Conservation (phyloP, 2,113 vertebrate species). For the Cochlearius cochlearius region DNA sequence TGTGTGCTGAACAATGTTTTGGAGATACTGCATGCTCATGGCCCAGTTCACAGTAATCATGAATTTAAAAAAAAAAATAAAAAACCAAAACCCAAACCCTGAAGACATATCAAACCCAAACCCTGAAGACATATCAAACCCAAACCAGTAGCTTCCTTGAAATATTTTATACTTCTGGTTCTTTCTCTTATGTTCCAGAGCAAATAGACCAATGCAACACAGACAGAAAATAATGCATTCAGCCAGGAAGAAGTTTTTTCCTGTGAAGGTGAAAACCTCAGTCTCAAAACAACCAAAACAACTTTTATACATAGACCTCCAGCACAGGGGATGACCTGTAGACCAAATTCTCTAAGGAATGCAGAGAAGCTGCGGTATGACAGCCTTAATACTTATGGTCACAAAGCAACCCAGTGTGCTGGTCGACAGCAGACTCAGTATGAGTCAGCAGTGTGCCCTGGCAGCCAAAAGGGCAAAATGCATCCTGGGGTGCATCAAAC, state of each 20-base stretch:
- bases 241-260: neutral
- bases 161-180: neutral
- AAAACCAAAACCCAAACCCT: neutral
- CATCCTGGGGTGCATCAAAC: neutral
- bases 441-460: neutral
- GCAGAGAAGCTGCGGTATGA: neutral
- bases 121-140: neutral
- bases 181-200: neutral
- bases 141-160: neutral
- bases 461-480: neutral
- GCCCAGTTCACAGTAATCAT: accelerated
- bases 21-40: neutral
- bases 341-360: neutral
- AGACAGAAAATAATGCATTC: neutral
- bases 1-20: neutral
- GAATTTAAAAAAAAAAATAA: neutral
- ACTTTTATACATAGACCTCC: neutral
- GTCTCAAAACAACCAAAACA: neutral
- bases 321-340: neutral
- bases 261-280: neutral
- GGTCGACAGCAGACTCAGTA: neutral
- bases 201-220: neutral
- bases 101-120: neutral
- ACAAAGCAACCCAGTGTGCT: neutral
- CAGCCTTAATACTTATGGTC: neutral